Evolutionary conservation across 2,888 invertebrate species (phyloP).

Genomic region (Cataglyphis albicans): DNA sequence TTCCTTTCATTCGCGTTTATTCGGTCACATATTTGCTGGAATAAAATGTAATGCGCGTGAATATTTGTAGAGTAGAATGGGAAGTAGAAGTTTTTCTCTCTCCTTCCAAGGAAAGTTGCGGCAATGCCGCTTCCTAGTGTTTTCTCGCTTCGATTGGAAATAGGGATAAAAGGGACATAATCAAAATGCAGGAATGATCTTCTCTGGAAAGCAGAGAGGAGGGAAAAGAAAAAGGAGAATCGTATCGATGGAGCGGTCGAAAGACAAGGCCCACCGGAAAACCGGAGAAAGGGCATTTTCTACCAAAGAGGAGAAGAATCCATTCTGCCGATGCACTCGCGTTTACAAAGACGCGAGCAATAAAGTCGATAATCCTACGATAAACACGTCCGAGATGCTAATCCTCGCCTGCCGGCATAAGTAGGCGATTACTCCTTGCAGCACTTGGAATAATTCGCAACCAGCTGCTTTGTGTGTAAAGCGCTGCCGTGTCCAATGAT

Average conservation of each 20-base stretch:
- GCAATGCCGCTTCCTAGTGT: constrained; percentile 53
- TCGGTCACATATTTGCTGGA: constrained; percentile 49
- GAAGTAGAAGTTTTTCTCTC: constrained; percentile 47
- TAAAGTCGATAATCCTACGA: constrained; percentile 74
- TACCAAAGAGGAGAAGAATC: constrained; percentile 51
- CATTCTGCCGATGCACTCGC: constrained; percentile 65
- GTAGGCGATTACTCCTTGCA: constrained; percentile 43
- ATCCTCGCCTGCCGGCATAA: constrained; percentile 56
- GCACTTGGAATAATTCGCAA: constrained; percentile 53
- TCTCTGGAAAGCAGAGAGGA: constrained; percentile 12
- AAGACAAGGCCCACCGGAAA: not conserved
- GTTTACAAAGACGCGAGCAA: constrained; percentile 65
- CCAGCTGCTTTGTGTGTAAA: constrained; percentile 37
- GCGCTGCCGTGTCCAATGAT: constrained; percentile 17
- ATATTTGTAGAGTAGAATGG: constrained; percentile 15
- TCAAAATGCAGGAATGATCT: constrained; percentile 57
- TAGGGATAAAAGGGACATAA: constrained; percentile 59
- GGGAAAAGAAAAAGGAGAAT: constrained; percentile 12
- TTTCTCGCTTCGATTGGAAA: constrained; percentile 53
- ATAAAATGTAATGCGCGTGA: constrained; percentile 47
- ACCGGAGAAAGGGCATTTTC: constrained; percentile 24
- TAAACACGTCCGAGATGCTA: constrained; percentile 70
- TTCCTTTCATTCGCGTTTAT: constrained; percentile 8
- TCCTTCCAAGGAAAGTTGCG: constrained; percentile 41
- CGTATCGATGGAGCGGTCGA: not conserved